A percentile compares a stretch with the other conserved stretches of the same genome.
These are phyloP conservation scores for Holothuria leucospilota DNA, from an alignment of 53 echinoderm and acorn worm species.

Conservation along the genomic window DNA sequence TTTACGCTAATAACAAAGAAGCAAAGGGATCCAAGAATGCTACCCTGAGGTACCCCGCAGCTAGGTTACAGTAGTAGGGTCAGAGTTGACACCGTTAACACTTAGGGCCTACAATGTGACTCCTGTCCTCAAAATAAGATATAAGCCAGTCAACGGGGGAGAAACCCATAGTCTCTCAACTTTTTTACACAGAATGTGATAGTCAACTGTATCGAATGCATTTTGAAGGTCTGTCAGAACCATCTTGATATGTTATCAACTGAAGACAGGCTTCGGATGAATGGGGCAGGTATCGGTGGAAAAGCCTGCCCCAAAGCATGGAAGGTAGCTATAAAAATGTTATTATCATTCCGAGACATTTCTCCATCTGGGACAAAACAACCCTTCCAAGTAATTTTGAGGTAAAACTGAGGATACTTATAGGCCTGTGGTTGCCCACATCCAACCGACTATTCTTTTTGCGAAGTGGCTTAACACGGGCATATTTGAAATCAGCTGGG, in stretches of 20 bases:
- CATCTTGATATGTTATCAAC: constrained; percentile 54
- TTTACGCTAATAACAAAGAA: constrained; percentile 44
- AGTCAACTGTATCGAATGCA: constrained; percentile 64
- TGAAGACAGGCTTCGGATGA: constrained; percentile 48
- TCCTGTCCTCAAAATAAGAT: constrained; percentile 44
- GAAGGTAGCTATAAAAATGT: constrained; percentile 21
- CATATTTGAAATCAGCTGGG: constrained; percentile 55
- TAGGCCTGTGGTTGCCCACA: constrained; percentile 66
- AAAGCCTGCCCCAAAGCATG: not conserved
- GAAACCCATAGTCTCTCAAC: constrained; percentile 44
- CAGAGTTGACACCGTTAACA: constrained; percentile 48
- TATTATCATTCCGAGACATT: constrained; percentile 49
- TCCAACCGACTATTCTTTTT: constrained; percentile 56
- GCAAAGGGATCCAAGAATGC: constrained; percentile 56
- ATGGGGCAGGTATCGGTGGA: not conserved
- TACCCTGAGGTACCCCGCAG: constrained; percentile 68
- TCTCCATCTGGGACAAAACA: constrained; percentile 48
- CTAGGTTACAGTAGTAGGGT: constrained; percentile 31
- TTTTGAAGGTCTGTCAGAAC: constrained; percentile 67
- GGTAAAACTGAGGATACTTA: constrained; percentile 50
- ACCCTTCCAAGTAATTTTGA: constrained; percentile 55
- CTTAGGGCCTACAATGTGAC: constrained; percentile 35
- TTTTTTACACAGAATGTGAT: constrained; percentile 60
- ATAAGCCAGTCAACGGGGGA: constrained; percentile 33
- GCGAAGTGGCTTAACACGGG: constrained; percentile 44